phyloP scores from a whole-genome alignment of 2,888 invertebrate genomes.

The Morpho deidamia region DNA sequence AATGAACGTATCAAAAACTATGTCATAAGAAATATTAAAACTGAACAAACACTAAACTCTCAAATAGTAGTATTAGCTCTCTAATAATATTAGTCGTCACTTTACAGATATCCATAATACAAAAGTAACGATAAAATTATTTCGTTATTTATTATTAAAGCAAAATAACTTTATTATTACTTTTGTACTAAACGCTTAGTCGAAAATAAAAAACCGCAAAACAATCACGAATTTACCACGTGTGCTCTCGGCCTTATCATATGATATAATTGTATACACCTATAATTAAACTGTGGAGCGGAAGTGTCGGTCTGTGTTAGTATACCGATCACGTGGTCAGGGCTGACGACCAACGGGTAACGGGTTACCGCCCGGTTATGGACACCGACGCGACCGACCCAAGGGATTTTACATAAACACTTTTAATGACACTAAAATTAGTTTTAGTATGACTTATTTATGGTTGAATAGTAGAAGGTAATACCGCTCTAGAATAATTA shows the following conservation, averaged over 20 bases:
- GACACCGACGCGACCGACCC: slow-evolving; percentile 56
- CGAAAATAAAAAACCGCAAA: no score
- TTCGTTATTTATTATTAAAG: no score
- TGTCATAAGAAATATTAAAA: no score
- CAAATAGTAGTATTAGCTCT: no score
- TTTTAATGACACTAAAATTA: slow-evolving; percentile 1
- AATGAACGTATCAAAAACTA: no score
- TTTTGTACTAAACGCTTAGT: no score
- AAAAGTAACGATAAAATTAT: no score
- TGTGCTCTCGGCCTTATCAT: slow-evolving; percentile 42
- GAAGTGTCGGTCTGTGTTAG: slow-evolving; percentile 64
- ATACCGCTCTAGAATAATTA: no score
- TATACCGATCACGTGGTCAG: slow-evolving; percentile 61
- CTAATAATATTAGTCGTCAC: no score
- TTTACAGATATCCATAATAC: no score
- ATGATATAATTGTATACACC: slow-evolving; percentile 58
- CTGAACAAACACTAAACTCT: no score
- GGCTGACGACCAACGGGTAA: slow-evolving; percentile 62
- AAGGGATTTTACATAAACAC: slow-evolving; percentile 36
- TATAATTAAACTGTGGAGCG: slow-evolving; percentile 69
- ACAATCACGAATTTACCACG: slow-evolving; percentile 2
- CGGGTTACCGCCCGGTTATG: slow-evolving; percentile 56
- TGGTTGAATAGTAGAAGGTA: background rate
- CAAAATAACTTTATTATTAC: no score
- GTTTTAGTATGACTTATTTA: background rate